Evolutionary conservation across 2,113 vertebrate genomes (phyloP).

Genomic region (Chunga burmeisteri): DNA sequence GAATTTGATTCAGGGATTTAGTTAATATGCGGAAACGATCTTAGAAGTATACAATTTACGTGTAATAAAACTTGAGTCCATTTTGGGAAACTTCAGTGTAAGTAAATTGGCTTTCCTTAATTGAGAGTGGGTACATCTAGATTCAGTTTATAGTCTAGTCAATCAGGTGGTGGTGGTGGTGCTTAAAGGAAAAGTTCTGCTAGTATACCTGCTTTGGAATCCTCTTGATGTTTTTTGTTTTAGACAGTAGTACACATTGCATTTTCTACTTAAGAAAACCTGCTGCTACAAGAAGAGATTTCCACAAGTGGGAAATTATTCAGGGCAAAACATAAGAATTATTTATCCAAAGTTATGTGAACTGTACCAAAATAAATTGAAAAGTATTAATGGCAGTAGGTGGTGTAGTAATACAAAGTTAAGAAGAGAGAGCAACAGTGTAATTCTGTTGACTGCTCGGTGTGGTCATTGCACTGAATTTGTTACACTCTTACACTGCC

Average conservation of each 20-base stretch:
- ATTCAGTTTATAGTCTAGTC: neutral
- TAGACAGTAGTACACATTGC: neutral
- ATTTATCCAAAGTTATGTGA: neutral
- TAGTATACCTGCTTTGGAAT: neutral
- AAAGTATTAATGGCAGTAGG: neutral
- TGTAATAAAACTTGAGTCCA: neutral
- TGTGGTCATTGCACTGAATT: neutral
- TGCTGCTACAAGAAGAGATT: neutral
- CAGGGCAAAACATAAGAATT: neutral
- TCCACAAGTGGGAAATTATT: neutral
- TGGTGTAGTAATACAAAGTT: neutral
- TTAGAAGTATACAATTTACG: neutral
- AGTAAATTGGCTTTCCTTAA: neutral
- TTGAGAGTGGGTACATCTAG: neutral
- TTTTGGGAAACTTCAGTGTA: neutral
- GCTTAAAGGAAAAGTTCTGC: neutral
- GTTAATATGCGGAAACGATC: neutral
- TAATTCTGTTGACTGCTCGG: neutral
- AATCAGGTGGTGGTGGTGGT: neutral
- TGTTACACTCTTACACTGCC: neutral
- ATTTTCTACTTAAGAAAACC: neutral
- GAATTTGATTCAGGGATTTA: neutral
- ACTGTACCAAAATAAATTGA: neutral
- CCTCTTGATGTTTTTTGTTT: neutral
- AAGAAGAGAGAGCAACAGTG: neutral